These are phyloP conservation scores for Caiman crocodilus DNA, from an alignment of 2,797 vertebrate species.

Conservation along the genomic window DNA sequence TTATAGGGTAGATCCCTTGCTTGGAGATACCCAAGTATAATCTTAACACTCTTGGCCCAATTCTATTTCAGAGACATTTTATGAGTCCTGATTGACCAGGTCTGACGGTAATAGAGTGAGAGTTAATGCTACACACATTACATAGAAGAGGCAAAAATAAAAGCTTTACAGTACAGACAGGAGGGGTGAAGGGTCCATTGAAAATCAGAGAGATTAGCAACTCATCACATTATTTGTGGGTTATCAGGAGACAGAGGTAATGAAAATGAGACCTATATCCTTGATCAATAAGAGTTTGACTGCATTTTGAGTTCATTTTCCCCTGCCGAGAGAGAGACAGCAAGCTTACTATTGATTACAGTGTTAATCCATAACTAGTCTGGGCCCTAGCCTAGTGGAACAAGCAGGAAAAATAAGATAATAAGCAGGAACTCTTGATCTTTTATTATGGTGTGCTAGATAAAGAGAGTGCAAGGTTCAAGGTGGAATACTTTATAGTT, in stretches of 20 bases:
- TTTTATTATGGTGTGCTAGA: slow-evolving; percentile 88
- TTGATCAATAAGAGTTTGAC: slow-evolving; percentile 98
- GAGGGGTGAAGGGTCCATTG: slow-evolving; percentile 89
- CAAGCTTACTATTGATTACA: slow-evolving; percentile 96
- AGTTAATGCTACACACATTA: slow-evolving; percentile 76
- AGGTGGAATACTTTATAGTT: slow-evolving; percentile 80
- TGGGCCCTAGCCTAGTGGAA: slow-evolving; percentile 90
- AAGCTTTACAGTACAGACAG: slow-evolving; percentile 75
- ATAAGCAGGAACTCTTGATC: slow-evolving; percentile 91
- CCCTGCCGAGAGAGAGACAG: slow-evolving; percentile 90
- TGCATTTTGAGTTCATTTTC: slow-evolving; percentile 99
- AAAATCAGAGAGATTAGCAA: slow-evolving; percentile 96
- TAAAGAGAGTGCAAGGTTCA: slow-evolving; percentile 85
- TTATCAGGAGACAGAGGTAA: slow-evolving; percentile 95
- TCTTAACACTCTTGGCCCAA: slow-evolving; percentile 28
- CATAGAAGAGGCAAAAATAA: slow-evolving; percentile 78
- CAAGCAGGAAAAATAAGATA: slow-evolving; percentile 90
- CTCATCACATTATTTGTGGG: slow-evolving; percentile 97
- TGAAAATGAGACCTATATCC: slow-evolving; percentile 92
- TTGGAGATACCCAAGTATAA: slow-evolving; percentile 33
- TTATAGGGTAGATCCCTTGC: background rate
- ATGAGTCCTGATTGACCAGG: slow-evolving; percentile 78
- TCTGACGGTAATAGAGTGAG: slow-evolving; percentile 76
- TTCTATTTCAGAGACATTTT: slow-evolving; percentile 68
- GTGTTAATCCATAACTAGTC: slow-evolving; percentile 98